Evolutionary conservation across 2,797 vertebrate species (phyloP).

Genomic region (Chaetodon trifasciatus): DNA sequence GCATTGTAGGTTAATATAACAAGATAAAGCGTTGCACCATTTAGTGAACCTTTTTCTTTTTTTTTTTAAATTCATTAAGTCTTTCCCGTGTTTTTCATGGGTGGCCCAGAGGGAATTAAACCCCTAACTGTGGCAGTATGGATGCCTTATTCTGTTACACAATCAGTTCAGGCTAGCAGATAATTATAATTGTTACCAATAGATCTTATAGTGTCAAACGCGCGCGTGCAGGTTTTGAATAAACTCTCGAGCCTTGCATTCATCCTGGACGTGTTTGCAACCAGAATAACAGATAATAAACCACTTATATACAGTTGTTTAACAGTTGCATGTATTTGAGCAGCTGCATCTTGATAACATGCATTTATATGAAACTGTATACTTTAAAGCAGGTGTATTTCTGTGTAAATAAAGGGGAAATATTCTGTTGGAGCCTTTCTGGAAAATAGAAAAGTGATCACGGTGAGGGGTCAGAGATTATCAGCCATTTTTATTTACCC

Average conservation of each 20-base stretch:
- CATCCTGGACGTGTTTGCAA: neutral
- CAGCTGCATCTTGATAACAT: too few species aligned
- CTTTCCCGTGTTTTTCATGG: neutral
- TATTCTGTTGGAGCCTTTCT: neutral
- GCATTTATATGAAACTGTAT: too few species aligned
- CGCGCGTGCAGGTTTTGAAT: neutral
- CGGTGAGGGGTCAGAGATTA: constrained; percentile 11
- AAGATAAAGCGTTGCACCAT: constrained; percentile 4
- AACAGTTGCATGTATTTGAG: neutral
- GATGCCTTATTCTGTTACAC: constrained; percentile 40
- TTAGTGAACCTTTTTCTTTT: neutral
- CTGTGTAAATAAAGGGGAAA: neutral
- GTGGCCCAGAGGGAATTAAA: constrained; percentile 26
- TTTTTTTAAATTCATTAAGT: neutral
- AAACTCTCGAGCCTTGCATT: neutral
- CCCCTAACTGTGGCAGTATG: neutral
- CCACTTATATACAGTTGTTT: neutral
- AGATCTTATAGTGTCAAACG: neutral
- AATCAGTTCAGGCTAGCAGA: constrained; percentile 31
- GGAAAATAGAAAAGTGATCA: neutral
- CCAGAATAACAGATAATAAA: neutral
- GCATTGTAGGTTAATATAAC: neutral
- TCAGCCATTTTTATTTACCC: constrained; percentile 22
- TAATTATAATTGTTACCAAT: constrained; percentile 9
- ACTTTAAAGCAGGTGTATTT: too few species aligned